Conservation (phyloP, 2,888 invertebrate genomes). For the Cryptosula pallasiana region DNA sequence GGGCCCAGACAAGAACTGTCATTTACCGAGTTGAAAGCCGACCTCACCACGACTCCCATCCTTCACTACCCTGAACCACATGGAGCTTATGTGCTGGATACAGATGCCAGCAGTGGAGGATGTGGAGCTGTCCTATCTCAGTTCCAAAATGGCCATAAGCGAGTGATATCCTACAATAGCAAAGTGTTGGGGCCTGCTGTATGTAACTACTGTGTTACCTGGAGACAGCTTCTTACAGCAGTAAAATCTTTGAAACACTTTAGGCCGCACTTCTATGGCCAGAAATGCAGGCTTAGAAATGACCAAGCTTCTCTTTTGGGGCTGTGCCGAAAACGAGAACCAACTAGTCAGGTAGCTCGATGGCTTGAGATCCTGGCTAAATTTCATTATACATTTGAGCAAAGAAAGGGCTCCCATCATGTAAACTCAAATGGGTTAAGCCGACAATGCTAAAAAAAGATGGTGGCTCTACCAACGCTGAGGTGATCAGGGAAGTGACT, state of each 20-base stretch:
- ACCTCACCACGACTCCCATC: background rate
- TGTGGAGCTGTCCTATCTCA: background rate
- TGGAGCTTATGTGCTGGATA: background rate
- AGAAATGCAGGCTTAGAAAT: background rate
- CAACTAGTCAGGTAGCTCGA: background rate
- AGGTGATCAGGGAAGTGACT: too few species aligned
- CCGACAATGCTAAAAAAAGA: background rate
- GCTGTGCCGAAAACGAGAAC: background rate
- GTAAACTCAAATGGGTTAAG: background rate
- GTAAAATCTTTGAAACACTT: background rate
- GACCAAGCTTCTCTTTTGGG: background rate
- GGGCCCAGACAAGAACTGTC: too few species aligned
- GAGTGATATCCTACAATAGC: background rate
- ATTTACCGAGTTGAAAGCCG: too few species aligned
- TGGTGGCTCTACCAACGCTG: too few species aligned
- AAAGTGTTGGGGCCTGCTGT: background rate
- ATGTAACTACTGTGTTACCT: background rate
- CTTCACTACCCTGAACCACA: background rate
- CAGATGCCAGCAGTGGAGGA: background rate
- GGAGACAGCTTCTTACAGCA: background rate
- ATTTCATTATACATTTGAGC: background rate
- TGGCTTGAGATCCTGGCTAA: background rate
- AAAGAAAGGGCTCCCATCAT: background rate
- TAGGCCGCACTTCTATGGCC: background rate
- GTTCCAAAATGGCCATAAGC: background rate